Evolutionary conservation across 2,888 invertebrate species (phyloP), one percentile per base, ranked within the genome.

Genomic region (Dryomyza anilis): DNA sequence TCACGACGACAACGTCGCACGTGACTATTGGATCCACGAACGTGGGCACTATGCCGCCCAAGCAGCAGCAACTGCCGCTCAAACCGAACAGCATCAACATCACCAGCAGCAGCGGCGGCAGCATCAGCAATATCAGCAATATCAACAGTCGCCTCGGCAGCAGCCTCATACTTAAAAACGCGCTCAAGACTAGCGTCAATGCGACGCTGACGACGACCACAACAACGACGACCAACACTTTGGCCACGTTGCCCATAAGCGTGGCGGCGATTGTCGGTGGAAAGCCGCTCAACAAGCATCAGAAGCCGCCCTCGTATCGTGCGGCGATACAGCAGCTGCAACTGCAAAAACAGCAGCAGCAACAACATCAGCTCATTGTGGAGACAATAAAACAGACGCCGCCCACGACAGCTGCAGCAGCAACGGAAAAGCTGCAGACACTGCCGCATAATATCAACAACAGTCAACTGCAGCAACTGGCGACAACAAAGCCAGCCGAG

Each of bases 1-100:
- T 29, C 48, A 69, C 67, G 14, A 30, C 33, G 3, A 10, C 61
- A 30, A 52, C 43, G 7, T 16, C 46, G 29, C 27, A 46, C n/a
- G 16, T 59, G 12, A 69, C 76, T 43, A 85, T 88, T 69, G 90
- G 90, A 39, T 90, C 90, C n/a, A 89, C 89, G 58, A 89, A 90
- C 81, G 86, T 88, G 70, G 90, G 90, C 67, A 90, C 89, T 36
- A 85, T 89, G 71, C 84, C 83, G 57, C 81, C 77, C 29, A 85
- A 89, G 71, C 83, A 83, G 57, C 72, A 75, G 67, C 74, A 74
- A 43, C 71, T 56, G 57, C 65, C 75, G 46, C 59, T 77, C 3
- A 72, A 73, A 43, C 78, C 78, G 66, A 74, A 76, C 21, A 73
- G 76, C 45, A 73, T 78, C 6, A 74, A 74, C 21, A 63, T 79